Percentiles rank a stretch among this genome's conserved stretches.
These are phyloP conservation scores for Plebejus melissa DNA, from an alignment of 2,888 invertebrate genomes.

Conservation along the genomic window DNA sequence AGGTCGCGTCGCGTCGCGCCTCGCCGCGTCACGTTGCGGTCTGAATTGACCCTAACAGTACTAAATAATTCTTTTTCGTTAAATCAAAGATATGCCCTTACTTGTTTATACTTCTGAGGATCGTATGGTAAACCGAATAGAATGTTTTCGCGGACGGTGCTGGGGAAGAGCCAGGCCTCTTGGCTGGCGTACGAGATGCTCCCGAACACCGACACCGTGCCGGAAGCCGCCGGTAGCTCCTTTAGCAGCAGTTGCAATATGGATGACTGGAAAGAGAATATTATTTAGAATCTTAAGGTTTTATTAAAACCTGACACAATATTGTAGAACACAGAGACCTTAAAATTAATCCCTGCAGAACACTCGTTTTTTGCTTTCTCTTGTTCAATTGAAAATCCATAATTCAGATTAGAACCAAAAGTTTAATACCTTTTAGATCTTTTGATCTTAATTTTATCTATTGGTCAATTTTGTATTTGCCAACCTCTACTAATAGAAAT, in stretches of 20 bases:
- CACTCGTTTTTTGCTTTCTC: neutral
- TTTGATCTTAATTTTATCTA: neutral
- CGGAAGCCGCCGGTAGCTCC: constrained; percentile 82
- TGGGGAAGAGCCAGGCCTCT: constrained; percentile 91
- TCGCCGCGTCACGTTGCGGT: too few relatives aligned
- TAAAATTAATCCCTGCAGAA: neutral
- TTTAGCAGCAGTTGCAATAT: constrained; percentile 84
- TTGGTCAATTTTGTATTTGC: too few relatives aligned
- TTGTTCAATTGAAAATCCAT: neutral
- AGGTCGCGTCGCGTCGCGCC: too few relatives aligned
- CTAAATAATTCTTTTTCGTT: neutral
- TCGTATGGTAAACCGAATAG: constrained; percentile 86
- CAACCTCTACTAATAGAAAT: too few relatives aligned
- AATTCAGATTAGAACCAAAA: neutral
- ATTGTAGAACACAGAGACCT: neutral
- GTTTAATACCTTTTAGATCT: neutral
- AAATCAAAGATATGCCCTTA: constrained; percentile 41
- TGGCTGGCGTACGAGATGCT: constrained; percentile 87
- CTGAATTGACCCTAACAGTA: too few relatives aligned
- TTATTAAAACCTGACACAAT: neutral
- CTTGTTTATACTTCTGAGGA: constrained; percentile 75
- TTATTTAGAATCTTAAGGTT: neutral
- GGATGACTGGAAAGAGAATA: constrained; percentile 72
- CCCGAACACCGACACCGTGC: constrained; percentile 82
- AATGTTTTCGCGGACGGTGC: constrained; percentile 90